Conservation (phyloP, 2,113 vertebrate species). For the Pica pica region DNA sequence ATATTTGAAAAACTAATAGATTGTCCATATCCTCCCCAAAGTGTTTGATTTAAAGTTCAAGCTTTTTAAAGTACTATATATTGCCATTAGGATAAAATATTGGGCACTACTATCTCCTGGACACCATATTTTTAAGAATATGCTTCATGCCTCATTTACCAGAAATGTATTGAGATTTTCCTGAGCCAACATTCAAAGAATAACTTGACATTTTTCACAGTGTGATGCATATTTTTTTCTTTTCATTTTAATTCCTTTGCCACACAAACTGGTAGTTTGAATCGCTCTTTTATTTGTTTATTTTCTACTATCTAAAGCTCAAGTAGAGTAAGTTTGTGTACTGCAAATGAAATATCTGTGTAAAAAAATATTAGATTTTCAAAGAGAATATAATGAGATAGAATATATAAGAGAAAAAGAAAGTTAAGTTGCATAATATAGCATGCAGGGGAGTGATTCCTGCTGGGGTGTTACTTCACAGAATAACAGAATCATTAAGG, state of each 20-base stretch:
- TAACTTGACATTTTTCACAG: slow-evolving; percentile 53
- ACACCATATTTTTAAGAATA: slow-evolving; percentile 45
- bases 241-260: neutral
- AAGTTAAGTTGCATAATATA: neutral
- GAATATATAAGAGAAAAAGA: neutral
- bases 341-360: neutral
- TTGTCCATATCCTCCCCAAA: neutral
- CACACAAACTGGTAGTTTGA: neutral
- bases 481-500: neutral
- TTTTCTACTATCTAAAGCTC: neutral
- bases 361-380: neutral
- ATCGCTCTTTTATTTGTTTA: neutral
- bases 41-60: slow-evolving; percentile 55
- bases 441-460: neutral
- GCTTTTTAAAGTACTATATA: slow-evolving; percentile 9
- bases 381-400: neutral
- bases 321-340: neutral
- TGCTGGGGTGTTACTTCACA: neutral
- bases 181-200: slow-evolving; percentile 40
- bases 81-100: slow-evolving; percentile 56
- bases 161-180: slow-evolving; percentile 59
- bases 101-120: neutral
- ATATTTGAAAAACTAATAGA: slow-evolving; percentile 1
- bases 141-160: slow-evolving; percentile 62
- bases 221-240: neutral